Evolutionary conservation across 2,888 invertebrate species (phyloP).

Genomic region (Eilema depressum): DNA sequence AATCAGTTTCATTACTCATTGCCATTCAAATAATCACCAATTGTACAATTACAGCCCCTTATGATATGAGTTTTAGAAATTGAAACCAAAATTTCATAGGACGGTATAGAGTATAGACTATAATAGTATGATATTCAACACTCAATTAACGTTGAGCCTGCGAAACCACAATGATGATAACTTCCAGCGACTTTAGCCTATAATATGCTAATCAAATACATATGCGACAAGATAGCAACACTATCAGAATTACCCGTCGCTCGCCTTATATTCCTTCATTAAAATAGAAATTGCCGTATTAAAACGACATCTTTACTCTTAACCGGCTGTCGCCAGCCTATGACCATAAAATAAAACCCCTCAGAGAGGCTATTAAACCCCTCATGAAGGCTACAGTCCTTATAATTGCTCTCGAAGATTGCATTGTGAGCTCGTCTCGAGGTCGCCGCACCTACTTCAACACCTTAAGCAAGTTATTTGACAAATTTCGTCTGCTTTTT

Average conservation of each 20-base stretch:
- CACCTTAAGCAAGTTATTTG: background rate
- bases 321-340: background rate
- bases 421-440: background rate
- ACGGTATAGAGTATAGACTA: background rate
- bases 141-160: background rate
- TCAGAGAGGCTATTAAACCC: constrained; percentile 9
- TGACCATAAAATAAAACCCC: constrained; percentile 16
- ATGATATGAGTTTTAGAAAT: too few species aligned
- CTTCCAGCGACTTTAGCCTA: background rate
- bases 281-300: constrained; percentile 20
- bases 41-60: too few species aligned
- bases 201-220: constrained; percentile 8
- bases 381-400: constrained; percentile 10
- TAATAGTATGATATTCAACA: background rate
- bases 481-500: background rate
- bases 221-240: background rate
- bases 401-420: constrained; percentile 7
- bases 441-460: background rate
- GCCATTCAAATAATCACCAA: too few species aligned
- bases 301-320: constrained; percentile 21
- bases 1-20: too few species aligned
- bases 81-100: background rate
- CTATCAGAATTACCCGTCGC: constrained; percentile 1
- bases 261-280: constrained; percentile 7
- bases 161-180: background rate